Percentiles rank a stretch among this genome's conserved stretches.
phyloP scores from a whole-genome alignment of 1,140 invertebrate species.

The Vanessa atalanta region DNA sequence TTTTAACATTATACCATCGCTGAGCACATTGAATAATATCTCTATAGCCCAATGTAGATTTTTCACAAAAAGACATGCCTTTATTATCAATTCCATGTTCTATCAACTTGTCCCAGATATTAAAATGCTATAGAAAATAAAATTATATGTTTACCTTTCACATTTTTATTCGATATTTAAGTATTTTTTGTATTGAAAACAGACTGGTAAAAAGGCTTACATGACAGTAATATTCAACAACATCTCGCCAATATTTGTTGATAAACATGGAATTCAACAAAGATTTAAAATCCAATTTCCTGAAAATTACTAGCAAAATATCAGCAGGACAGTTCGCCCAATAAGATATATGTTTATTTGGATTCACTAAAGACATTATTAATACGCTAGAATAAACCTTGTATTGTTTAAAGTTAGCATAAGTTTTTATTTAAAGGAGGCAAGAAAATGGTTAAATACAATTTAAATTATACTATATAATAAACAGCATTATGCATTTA shows the following conservation, averaged over 20 bases:
- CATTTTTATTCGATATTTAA: too few relatives aligned
- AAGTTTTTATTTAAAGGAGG: too few relatives aligned
- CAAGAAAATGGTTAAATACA: too few relatives aligned
- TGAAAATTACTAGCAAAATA: slow-evolving; percentile 50
- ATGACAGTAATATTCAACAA: slow-evolving; percentile 45
- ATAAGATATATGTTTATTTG: not conserved
- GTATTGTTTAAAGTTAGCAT: not conserved
- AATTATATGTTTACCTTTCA: too few relatives aligned
- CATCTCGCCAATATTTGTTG: slow-evolving; percentile 45
- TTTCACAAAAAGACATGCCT: slow-evolving; percentile 39
- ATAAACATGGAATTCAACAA: slow-evolving; percentile 47
- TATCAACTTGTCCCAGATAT: slow-evolving; percentile 41
- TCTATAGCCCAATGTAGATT: slow-evolving; percentile 33
- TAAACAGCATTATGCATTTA: too few relatives aligned
- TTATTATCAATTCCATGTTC: slow-evolving; percentile 34
- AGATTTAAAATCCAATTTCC: slow-evolving; percentile 43
- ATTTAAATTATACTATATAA: too few relatives aligned
- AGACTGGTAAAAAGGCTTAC: slow-evolving; percentile 25
- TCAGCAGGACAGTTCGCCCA: slow-evolving; percentile 50
- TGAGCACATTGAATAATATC: slow-evolving; percentile 39
- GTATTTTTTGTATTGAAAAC: too few relatives aligned
- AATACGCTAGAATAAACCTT: not conserved
- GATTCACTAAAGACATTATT: slow-evolving; percentile 12
- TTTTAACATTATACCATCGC: slow-evolving; percentile 41
- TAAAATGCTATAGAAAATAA: slow-evolving; percentile 30